These are phyloP conservation scores for Arnoldichthys spilopterus DNA, from an alignment of 2,797 vertebrate genomes.

Conservation along the genomic window DNA sequence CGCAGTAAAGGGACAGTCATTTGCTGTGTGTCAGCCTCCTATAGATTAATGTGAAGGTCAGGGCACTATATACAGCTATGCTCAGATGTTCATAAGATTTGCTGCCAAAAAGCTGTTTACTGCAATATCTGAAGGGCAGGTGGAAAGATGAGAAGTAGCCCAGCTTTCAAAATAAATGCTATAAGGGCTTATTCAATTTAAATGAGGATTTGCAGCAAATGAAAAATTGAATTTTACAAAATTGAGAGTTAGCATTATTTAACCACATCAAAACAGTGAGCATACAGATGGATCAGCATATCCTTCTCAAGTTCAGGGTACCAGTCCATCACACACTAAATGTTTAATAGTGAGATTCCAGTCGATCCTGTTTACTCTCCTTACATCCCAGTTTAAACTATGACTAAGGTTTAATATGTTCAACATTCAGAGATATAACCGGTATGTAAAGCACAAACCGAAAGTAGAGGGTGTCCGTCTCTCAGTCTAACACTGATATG, in stretches of 20 bases:
- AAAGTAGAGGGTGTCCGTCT: conserved; percentile 6
- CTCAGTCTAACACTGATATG: not conserved
- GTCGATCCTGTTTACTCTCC: not conserved
- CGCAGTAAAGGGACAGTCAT: conserved; percentile 14
- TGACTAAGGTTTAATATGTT: not conserved
- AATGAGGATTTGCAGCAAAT: not conserved
- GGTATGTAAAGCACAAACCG: conserved; percentile 14
- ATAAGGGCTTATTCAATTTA: not conserved
- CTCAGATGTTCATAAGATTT: conserved; percentile 18
- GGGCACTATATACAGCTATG: conserved; percentile 6
- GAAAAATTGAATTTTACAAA: too few relatives aligned
- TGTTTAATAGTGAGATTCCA: conserved; percentile 30
- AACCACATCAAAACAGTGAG: not conserved
- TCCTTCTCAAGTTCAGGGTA: not conserved
- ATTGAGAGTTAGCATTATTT: too few relatives aligned
- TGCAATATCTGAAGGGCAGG: not conserved
- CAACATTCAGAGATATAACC: not conserved
- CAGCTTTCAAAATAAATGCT: not conserved
- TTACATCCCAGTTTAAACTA: not conserved
- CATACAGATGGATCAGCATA: conserved; percentile 29
- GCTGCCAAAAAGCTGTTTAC: conserved; percentile 4
- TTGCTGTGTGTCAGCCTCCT: conserved; percentile 23
- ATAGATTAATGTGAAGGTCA: conserved; percentile 31
- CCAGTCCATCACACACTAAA: conserved; percentile 6
- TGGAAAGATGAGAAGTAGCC: not conserved